Base-by-base conservation (phyloP, 2,888 invertebrate genomes). In the Trissoscelio sp. region DNA sequence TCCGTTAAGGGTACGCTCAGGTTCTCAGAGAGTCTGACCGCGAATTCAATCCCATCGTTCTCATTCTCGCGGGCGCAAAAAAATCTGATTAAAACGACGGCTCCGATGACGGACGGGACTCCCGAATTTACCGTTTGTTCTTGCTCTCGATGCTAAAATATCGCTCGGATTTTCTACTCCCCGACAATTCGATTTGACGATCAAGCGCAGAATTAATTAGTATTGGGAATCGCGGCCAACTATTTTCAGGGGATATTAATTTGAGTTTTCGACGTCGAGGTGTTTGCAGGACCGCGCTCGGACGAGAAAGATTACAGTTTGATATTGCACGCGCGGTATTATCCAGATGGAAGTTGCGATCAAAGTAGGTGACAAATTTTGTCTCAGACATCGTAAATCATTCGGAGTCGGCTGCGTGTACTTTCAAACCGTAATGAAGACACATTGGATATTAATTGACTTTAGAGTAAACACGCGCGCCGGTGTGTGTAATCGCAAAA, bases 311-410 rank as follows among this genome's bases (percentile, higher is more conserved):
- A 73, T 73, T 73, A 44, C 73, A 55, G 39, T 55, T 73, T 73
- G 62, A 73, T 73, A 55, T 73, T 44, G 48, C 42, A 44, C 3
- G 24, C 62, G 18, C 53, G 24, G 53, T 53, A 53, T 64, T 55
- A 73, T 42, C 55, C 55, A 62, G 44, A 73, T 69, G 69, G 70
- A 62, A 73, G 31, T 51, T 44, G 18, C 24, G 74, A 74, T 64
- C 57, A 74, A 74, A 74, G 64, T 55, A 20, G 53, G 55, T 74
- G 64, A 74, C 64, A 74, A 74, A 74, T 64, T 74, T 64, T 57
- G 64, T 74, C 64, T 64, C 74, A 64, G 57, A 58, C 66, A 66
- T 75, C 75, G 67, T 75, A 75, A 75, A 75, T 75, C 67, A 75
- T 57, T 67, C 58, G 16, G 12, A 42, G 58, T 39, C 44, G 51